phyloP scores from a whole-genome alignment of 2,113 vertebrate species.

The Carassius carassius region DNA sequence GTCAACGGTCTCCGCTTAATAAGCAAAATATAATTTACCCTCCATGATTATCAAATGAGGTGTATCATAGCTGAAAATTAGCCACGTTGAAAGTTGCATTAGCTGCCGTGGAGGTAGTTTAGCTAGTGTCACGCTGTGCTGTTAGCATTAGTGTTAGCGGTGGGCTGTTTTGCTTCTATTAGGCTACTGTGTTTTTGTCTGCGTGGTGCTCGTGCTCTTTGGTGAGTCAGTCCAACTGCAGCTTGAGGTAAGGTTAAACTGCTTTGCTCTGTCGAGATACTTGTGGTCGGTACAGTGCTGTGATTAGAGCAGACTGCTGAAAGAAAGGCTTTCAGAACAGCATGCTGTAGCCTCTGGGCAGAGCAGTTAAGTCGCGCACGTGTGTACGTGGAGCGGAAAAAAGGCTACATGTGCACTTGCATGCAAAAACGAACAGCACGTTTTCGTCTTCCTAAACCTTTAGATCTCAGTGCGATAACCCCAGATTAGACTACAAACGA shows the following conservation, averaged over 20 bases:
- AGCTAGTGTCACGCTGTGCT: slow-evolving; percentile 14
- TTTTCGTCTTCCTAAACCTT: slow-evolving; percentile 17
- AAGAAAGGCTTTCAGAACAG: slow-evolving; percentile 40
- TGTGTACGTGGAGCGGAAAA: not conserved
- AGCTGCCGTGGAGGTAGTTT: slow-evolving; percentile 4
- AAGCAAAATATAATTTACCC: slow-evolving; percentile 69
- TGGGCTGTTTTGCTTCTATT: slow-evolving; percentile 17
- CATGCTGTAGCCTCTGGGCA: slow-evolving; percentile 47
- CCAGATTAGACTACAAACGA: slow-evolving; percentile 53
- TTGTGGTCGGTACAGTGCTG: slow-evolving; percentile 48
- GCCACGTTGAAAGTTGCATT: not conserved
- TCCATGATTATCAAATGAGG: slow-evolving; percentile 51
- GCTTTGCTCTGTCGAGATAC: slow-evolving; percentile 29
- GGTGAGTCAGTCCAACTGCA: slow-evolving; percentile 25
- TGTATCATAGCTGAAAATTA: slow-evolving; percentile 41
- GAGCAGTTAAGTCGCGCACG: slow-evolving; percentile 14
- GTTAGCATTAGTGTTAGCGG: slow-evolving; percentile 12
- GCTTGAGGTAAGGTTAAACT: slow-evolving; percentile 44
- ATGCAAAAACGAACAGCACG: slow-evolving; percentile 21
- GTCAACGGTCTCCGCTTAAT: slow-evolving; percentile 67
- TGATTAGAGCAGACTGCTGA: slow-evolving; percentile 40
- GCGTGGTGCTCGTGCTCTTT: slow-evolving; percentile 35
- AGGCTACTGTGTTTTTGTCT: slow-evolving; percentile 42
- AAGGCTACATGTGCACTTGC: slow-evolving; percentile 20
- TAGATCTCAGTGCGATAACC: slow-evolving; percentile 54